Conservation (phyloP, 2,888 invertebrate species). For the Torymus texanus region DNA sequence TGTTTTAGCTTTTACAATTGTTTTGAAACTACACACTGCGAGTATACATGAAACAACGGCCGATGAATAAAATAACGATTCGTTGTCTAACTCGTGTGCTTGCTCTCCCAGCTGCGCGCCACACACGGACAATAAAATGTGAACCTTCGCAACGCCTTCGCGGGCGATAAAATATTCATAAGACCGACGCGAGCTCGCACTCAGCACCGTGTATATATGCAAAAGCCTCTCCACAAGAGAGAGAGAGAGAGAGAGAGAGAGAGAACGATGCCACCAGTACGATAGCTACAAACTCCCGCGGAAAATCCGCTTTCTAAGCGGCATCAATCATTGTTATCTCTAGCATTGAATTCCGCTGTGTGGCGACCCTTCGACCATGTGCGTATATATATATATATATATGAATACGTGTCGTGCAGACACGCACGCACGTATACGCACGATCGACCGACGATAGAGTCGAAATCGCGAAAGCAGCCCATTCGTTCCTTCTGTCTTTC, state of each 20-base stretch:
- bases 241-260: not conserved
- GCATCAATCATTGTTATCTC: slow-evolving; percentile 34
- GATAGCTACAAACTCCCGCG: not conserved
- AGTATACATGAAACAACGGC: no score
- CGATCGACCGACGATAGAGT: slow-evolving; percentile 21
- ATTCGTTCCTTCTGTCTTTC: not conserved
- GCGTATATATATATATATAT: no score
- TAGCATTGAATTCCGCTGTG: slow-evolving; percentile 16
- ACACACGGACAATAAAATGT: slow-evolving; percentile 20
- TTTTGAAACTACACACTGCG: no score
- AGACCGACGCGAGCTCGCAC: not conserved
- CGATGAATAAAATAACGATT: slow-evolving; percentile 13
- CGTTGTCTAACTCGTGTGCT: not conserved
- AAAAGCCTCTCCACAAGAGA: no score
- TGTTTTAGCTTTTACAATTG: no score
- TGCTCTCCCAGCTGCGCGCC: no score
- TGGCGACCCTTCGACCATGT: not conserved
- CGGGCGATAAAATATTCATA: slow-evolving; percentile 11
- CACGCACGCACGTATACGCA: not conserved
- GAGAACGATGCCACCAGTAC: not conserved
- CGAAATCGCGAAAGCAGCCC: slow-evolving; percentile 23
- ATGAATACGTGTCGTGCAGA: no score
- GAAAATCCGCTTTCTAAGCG: slow-evolving; percentile 26
- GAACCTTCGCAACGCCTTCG: not conserved
- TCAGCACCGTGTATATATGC: no score